Percentiles rank a stretch among this genome's conserved stretches.
Evolutionary conservation across 1,140 invertebrate species (phyloP).

Genomic region (Drosophila lowei): DNA sequence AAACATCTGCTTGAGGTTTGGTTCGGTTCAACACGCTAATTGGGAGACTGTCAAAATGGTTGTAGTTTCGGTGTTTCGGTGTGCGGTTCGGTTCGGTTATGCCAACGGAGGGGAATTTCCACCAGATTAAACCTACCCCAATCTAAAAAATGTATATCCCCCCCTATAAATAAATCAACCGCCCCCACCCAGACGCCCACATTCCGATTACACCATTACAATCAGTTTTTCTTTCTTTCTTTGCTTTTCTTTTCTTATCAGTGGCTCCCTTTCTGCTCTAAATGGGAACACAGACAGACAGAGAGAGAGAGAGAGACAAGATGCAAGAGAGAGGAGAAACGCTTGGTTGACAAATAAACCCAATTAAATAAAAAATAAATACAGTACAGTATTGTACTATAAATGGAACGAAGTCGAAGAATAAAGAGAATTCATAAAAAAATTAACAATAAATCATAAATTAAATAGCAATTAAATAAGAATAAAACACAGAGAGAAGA

Average conservation of each 20-base stretch:
- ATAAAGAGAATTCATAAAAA: slow-evolving; percentile 45
- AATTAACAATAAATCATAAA: slow-evolving; percentile 64
- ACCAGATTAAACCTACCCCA: slow-evolving; percentile 22
- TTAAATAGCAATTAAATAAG: slow-evolving; percentile 65
- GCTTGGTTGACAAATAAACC: slow-evolving; percentile 63
- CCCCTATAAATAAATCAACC: slow-evolving; percentile 15
- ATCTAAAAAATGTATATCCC: neutral
- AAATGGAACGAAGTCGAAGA: slow-evolving; percentile 44
- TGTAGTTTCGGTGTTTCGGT: no score
- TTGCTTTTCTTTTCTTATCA: slow-evolving; percentile 41
- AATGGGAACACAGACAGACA: slow-evolving; percentile 5
- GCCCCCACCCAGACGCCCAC: slow-evolving; percentile 3
- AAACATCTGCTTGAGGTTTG: slow-evolving; percentile 31
- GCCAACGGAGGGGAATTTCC: slow-evolving; percentile 29
- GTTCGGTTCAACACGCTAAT: slow-evolving; percentile 17
- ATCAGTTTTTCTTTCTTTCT: slow-evolving; percentile 9
- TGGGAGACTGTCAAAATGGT: slow-evolving; percentile 18
- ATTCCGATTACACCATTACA: slow-evolving; percentile 19
- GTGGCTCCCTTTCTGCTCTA: slow-evolving; percentile 26
- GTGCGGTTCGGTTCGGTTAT: slow-evolving; percentile 27
- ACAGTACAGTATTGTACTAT: no score
- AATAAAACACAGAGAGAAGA: slow-evolving; percentile 45
- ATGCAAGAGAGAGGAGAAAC: slow-evolving; percentile 6
- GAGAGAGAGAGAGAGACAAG: slow-evolving; percentile 1
- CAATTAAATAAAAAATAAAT: slow-evolving; percentile 45